Base-by-base conservation (phyloP, 2,113 vertebrate species). In the Dicrurus megarhynchus region DNA sequence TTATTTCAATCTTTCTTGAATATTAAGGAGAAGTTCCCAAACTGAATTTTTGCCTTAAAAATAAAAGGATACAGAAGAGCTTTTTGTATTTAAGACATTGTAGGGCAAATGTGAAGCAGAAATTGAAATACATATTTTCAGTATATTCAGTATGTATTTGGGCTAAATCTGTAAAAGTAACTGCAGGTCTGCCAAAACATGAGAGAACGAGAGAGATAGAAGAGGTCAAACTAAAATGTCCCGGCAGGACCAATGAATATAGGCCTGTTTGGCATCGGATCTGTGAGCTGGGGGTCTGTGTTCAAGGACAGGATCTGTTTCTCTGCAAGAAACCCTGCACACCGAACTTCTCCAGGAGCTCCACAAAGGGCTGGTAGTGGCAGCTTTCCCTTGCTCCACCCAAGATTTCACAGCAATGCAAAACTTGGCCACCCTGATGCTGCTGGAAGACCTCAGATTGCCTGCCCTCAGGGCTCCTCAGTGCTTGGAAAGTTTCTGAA, bases 371-470 rank as follows among this genome's bases (percentile, higher is more conserved):
- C 59, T 69, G 77, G 59, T 42, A 69, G 59, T 1, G 1, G 41
- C 84, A 87, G 59, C n/a, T 77, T 69, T 87, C 60, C n/a, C n/a
- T 59, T 1, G 0, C 59, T 87, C 68, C 13, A 4, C 70, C 82
- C 50, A 23, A 56, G 55, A n/a, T 71, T 74, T 86, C 59, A 88
- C 35, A 90, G 57, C 52, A 63, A 27, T 71, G 28, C 47, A 74
- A 86, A 80, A 59, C 12, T 92, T 95, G 90, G 87, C 95, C 83
- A 80, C 64, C 52, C 68, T 59, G 44, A 16, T 22, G 13, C 68
- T 81, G 56, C 84, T 95, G 95, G 82, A 97, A 95, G 75, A 81
- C 67, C 47, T 93, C 56, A 13, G 52, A 41, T 32, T 85, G 93
- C 71, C 79, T 91, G 63, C 68, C 59, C 71, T 80, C 17, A 44